phyloP scores from a whole-genome alignment of 2,797 vertebrate genomes.

The Myripristis jacobus region DNA sequence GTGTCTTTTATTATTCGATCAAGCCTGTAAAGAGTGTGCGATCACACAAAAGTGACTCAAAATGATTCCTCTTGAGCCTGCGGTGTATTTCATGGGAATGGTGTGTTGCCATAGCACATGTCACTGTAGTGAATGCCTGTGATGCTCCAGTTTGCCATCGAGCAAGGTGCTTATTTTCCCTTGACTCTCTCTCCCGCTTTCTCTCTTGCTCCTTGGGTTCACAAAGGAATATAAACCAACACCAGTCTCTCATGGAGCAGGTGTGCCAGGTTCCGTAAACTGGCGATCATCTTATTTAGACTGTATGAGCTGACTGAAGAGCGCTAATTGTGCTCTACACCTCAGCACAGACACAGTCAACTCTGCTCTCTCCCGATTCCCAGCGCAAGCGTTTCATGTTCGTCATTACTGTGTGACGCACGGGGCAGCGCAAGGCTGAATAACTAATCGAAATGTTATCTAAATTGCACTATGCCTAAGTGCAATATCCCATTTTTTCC shows the following conservation, averaged over 20 bases:
- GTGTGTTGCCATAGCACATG: slow-evolving; percentile 63
- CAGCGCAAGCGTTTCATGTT: slow-evolving; percentile 38
- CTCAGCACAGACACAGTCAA: slow-evolving; percentile 3
- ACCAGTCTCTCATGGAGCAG: slow-evolving; percentile 13
- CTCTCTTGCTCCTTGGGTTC: not conserved
- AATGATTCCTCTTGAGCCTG: slow-evolving; percentile 56
- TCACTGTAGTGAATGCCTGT: slow-evolving; percentile 33
- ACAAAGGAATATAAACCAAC: slow-evolving; percentile 5
- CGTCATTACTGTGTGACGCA: slow-evolving; percentile 16
- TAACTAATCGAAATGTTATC: too few species aligned
- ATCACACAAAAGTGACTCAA: slow-evolving; percentile 57
- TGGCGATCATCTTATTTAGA: slow-evolving; percentile 35
- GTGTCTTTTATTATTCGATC: slow-evolving; percentile 62
- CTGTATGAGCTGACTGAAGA: slow-evolving; percentile 26
- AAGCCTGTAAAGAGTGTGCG: slow-evolving; percentile 65
- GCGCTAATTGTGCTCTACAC: slow-evolving; percentile 9
- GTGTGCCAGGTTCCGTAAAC: slow-evolving; percentile 25
- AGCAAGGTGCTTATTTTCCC: slow-evolving; percentile 17
- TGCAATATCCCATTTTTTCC: too few species aligned
- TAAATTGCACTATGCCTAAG: too few species aligned
- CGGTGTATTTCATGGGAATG: slow-evolving; percentile 59
- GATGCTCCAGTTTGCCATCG: slow-evolving; percentile 17
- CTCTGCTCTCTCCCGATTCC: slow-evolving; percentile 10
- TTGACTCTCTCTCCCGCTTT: not conserved
- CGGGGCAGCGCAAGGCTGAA: too few species aligned